Conservation (phyloP, 2,888 invertebrate genomes). For the Lasioglossum morio region DNA sequence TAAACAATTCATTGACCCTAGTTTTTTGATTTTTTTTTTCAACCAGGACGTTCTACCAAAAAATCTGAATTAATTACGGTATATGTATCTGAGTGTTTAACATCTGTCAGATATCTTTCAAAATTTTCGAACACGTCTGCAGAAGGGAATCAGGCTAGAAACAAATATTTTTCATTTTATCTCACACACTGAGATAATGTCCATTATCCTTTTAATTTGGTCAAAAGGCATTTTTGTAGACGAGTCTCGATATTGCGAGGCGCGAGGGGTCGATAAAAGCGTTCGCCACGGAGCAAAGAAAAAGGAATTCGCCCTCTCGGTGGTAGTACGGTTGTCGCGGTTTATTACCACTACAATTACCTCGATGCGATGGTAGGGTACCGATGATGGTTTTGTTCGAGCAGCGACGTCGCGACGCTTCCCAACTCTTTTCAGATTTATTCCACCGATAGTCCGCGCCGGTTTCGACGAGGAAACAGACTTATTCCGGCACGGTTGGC, state of each 20-base stretch:
- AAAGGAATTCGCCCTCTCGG: neutral
- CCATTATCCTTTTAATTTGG: neutral
- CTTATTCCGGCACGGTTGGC: conserved; percentile 9
- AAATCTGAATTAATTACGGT: too few species aligned
- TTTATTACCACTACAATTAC: neutral
- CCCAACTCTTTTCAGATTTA: conserved; percentile 10
- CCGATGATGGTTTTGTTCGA: neutral
- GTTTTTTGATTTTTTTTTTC: too few species aligned
- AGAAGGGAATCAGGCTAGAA: neutral
- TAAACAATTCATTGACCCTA: too few species aligned
- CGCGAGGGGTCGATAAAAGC: neutral
- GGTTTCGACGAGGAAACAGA: neutral
- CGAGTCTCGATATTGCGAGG: neutral
- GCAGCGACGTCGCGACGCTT: neutral
- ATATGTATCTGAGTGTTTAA: too few species aligned
- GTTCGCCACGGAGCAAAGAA: neutral
- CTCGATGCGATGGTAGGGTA: neutral
- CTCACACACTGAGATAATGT: too few species aligned
- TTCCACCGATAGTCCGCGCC: conserved; percentile 10
- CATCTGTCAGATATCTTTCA: too few species aligned
- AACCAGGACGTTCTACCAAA: too few species aligned
- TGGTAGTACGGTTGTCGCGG: neutral
- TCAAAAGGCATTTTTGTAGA: too few species aligned
- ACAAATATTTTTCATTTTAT: neutral
- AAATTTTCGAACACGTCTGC: too few species aligned